Evolutionary conservation across 2,113 vertebrate genomes (phyloP), one percentile per base, ranked within the genome.

Genomic region (Etia nguti): DNA sequence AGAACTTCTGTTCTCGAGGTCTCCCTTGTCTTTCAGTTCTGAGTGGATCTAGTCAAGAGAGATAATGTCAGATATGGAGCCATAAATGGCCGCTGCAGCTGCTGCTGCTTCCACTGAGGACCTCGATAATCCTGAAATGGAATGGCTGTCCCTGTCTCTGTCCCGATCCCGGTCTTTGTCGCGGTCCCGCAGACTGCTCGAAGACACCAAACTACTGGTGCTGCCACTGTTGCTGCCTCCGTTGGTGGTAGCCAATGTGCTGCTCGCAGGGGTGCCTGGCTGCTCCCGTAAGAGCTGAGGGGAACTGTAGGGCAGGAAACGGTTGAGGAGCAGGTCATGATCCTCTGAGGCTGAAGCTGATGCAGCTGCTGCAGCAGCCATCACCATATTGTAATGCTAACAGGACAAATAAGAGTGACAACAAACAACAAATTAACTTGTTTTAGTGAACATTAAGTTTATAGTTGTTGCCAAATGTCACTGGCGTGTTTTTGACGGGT

Each of bases 321-420:
- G 97, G 93, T 96, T 97, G 68, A 97, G 95, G 34, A 99, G 97
- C 56, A 99, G 97, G 95, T 99, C 98, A 75, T 98, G 97, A 84
- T 99, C 98, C 79, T 99, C 98, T 1, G 98, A 98, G 8, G 96
- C 91, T 0, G 96, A 95, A 3, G 97, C 97, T 0, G 97, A 98
- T 0, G 98, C 98, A 0, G 98, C 98, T 1, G 98, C 98, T 0
- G 98, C 98, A 0, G 98, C 98, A 0, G 98, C 98, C 4, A 99
- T 99, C 52, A 99, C 97, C 92, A 99, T 97, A 92, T 98, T 98
- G 94, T 99, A 99, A 97, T 99, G 98, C 98, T 99, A 82, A 6
- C 4, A 52, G 52, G n/a, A 73, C 5, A 82, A 55, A 90, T 1
- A 82, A 83, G 16, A 79, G 31, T 5, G 9, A 48, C 4, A 79